A percentile compares a stretch with the other conserved stretches of the same genome.
Evolutionary conservation across 2,797 vertebrate species (phyloP).

Genomic region (Thunnus albacares): DNA sequence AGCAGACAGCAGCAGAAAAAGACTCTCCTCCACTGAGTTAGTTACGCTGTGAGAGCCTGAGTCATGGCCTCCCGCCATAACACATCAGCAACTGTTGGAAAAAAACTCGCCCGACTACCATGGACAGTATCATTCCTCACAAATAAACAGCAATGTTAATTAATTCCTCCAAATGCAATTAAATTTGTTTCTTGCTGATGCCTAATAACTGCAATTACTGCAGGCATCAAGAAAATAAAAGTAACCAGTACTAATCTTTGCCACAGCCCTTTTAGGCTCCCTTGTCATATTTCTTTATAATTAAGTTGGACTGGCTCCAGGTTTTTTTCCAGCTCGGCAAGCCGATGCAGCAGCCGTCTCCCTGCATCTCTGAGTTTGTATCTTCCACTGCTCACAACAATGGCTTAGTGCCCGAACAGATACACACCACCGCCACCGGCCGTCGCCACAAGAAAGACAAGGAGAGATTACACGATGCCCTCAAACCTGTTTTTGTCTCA

Average conservation of each 20-base stretch:
- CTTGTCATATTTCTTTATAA: conserved; percentile 76
- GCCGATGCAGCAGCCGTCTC: conserved; percentile 57
- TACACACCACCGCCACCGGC: conserved; percentile 32
- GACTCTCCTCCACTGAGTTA: conserved; percentile 11
- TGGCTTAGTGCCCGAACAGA: conserved; percentile 60
- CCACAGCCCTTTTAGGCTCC: conserved; percentile 58
- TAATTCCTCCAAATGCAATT: conserved; percentile 72
- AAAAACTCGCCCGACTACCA: background rate
- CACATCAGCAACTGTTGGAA: conserved; percentile 23
- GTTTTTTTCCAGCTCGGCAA: conserved; percentile 17
- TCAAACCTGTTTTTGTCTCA: conserved; percentile 48
- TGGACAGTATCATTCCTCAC: conserved; percentile 41
- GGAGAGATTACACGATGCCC: conserved; percentile 56
- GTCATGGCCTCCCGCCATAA: conserved; percentile 4
- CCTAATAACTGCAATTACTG: conserved; percentile 80
- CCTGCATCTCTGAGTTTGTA: conserved; percentile 64
- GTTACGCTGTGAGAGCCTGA: conserved; percentile 11
- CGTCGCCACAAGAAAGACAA: conserved; percentile 32
- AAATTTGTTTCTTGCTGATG: conserved; percentile 63
- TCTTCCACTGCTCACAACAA: conserved; percentile 71
- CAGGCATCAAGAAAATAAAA: conserved; percentile 66
- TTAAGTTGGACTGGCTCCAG: conserved; percentile 76
- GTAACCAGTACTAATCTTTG: conserved; percentile 60
- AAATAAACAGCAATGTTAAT: conserved; percentile 74
- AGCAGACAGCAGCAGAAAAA: conserved; percentile 19